Conservation (phyloP, 2,888 invertebrate genomes). For the Invenusta paracnida region DNA sequence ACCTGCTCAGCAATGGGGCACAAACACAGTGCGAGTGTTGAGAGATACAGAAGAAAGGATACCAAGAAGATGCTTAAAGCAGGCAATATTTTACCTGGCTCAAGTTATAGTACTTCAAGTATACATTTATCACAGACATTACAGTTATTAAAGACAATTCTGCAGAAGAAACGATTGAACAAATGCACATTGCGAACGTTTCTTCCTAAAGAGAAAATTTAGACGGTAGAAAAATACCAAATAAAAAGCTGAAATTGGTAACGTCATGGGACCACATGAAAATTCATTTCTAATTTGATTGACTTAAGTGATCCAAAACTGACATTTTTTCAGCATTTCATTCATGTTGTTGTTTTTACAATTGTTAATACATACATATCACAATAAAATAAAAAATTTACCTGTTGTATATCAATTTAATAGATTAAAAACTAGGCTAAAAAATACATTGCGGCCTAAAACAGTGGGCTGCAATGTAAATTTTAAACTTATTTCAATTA, state of each 20-base stretch:
- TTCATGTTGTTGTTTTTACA: background rate
- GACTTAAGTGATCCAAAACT: background rate
- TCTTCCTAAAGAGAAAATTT: background rate
- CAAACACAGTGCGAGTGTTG: background rate
- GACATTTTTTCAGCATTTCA: background rate
- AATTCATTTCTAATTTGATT: background rate
- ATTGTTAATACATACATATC: background rate
- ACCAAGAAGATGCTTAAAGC: constrained; percentile 9
- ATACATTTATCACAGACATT: constrained; percentile 21
- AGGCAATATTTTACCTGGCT: constrained; percentile 1
- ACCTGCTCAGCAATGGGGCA: constrained; percentile 14
- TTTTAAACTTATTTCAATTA: background rate
- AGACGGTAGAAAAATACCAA: background rate
- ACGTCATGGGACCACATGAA: background rate
- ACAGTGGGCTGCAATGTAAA: background rate
- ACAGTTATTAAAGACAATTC: background rate
- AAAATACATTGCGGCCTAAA: background rate
- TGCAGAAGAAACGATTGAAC: constrained; percentile 6
- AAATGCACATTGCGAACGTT: constrained; percentile 3
- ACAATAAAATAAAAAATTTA: background rate
- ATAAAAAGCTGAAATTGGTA: constrained; percentile 5
- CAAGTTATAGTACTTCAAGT: constrained; percentile 22
- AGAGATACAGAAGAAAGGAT: constrained; percentile 30
- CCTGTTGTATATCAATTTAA: background rate
- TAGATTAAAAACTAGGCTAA: background rate